Conservation (phyloP, 2,113 vertebrate genomes). For the Hepsetus odoe region DNA sequence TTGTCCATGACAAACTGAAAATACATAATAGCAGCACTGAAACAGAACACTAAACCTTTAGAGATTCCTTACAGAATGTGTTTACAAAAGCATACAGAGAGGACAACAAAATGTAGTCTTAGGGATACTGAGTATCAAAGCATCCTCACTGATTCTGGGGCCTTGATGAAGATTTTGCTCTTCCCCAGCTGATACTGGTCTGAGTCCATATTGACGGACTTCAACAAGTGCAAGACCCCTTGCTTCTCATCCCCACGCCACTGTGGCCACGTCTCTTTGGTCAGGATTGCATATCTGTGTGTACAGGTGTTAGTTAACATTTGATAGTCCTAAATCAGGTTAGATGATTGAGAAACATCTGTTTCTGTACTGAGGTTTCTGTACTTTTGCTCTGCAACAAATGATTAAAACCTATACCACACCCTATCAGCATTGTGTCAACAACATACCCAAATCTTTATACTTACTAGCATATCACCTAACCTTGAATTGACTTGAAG, state of each 20-base stretch:
- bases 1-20: slow-evolving; percentile 11
- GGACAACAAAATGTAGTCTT: neutral
- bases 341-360: neutral
- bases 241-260: slow-evolving; percentile 78
- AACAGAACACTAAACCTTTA: slow-evolving; percentile 9
- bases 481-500: too few relatives aligned
- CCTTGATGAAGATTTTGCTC: slow-evolving; percentile 83
- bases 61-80: neutral
- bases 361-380: too few relatives aligned
- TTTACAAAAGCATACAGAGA: neutral
- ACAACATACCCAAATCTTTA: too few relatives aligned
- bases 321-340: neutral
- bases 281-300: slow-evolving; percentile 83
- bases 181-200: slow-evolving; percentile 85
- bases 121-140: neutral
- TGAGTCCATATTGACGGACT: slow-evolving; percentile 80
- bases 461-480: too few relatives aligned
- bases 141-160: slow-evolving; percentile 80
- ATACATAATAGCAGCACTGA: neutral
- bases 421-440: too few relatives aligned
- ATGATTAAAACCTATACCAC: too few relatives aligned
- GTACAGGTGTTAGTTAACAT: neutral
- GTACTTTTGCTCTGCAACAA: too few relatives aligned
- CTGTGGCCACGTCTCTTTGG: slow-evolving; percentile 77
- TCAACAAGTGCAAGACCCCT: slow-evolving; percentile 81